These are phyloP conservation scores for Ctena decussata DNA, from an alignment of 2,888 invertebrate species.

Conservation along the genomic window DNA sequence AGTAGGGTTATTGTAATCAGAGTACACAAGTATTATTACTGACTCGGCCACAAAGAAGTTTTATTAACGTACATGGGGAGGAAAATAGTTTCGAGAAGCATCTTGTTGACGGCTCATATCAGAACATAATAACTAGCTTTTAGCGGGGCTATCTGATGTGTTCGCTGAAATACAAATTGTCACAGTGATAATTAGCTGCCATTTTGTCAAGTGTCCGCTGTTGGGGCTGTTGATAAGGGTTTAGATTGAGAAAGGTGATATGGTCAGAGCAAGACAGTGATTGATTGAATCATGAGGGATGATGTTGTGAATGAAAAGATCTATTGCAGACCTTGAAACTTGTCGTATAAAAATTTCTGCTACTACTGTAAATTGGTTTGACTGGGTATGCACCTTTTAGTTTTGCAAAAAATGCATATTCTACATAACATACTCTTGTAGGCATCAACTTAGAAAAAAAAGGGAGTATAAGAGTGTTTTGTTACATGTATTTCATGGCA, in stretches of 20 bases:
- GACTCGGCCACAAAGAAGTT: background rate
- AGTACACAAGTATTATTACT: background rate
- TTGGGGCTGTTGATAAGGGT: background rate
- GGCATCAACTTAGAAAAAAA: no score
- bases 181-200: constrained; percentile 8
- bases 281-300: background rate
- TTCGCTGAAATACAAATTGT: background rate
- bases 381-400: no score
- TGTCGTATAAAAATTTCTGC: no score
- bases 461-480: no score
- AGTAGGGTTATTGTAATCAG: background rate
- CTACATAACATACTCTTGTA: no score
- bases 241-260: background rate
- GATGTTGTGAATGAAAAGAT: no score
- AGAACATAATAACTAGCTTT: background rate
- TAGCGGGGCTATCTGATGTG: background rate
- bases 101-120: background rate
- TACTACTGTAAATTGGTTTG: no score
- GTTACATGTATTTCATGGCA: no score
- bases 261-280: background rate
- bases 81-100: background rate
- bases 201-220: background rate
- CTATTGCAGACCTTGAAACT: no score
- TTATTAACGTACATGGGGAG: background rate
- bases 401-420: no score